A percentile compares a stretch with the other conserved stretches of the same genome.
Conservation (phyloP, 2,797 vertebrate species). For the Gallirallus australis region DNA sequence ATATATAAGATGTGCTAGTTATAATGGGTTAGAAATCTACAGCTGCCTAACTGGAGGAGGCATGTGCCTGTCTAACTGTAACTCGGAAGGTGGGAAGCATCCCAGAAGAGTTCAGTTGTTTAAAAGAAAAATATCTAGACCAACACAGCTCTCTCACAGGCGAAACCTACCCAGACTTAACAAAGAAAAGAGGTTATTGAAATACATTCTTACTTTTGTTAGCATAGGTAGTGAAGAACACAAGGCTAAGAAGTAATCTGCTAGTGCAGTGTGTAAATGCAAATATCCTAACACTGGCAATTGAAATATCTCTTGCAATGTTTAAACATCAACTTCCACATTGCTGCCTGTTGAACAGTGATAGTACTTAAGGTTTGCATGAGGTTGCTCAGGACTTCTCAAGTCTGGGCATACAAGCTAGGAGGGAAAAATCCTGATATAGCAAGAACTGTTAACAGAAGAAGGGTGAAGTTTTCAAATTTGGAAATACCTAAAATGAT, state of each 20-base stretch:
- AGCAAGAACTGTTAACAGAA: background rate
- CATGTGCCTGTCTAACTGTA: background rate
- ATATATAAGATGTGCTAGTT: background rate
- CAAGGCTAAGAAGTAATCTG: background rate
- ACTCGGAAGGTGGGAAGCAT: background rate
- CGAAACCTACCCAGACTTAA: background rate
- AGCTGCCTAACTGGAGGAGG: background rate
- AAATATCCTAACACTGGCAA: background rate
- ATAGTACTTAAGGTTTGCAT: background rate
- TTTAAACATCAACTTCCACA: background rate
- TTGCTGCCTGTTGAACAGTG: background rate
- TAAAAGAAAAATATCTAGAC: background rate
- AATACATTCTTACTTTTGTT: background rate
- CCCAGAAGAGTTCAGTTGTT: background rate
- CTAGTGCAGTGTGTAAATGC: background rate
- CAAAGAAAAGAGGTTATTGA: background rate
- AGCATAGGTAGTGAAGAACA: accelerated
- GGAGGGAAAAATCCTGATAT: background rate
- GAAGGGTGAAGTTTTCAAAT: background rate
- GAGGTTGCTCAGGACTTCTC: background rate
- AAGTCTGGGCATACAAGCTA: background rate
- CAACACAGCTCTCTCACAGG: background rate
- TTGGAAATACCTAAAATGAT: background rate
- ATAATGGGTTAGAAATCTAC: background rate
- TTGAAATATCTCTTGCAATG: background rate